Conservation (phyloP, 2,888 invertebrate species). For the Rhopalosiphum nymphaeae region DNA sequence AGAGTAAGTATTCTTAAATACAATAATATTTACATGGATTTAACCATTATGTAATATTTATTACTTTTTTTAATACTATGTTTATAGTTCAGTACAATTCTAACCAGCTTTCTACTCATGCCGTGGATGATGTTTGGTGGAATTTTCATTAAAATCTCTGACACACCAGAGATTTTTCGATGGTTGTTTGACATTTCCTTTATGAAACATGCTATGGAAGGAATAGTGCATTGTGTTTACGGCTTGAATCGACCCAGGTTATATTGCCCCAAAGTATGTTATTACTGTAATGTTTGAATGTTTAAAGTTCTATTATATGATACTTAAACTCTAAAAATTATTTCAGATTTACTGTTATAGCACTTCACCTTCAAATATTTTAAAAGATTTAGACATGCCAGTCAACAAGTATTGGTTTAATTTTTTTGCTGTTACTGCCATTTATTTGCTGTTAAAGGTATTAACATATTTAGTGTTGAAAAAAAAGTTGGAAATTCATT, state of each 20-base stretch:
- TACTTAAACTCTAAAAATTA: background rate
- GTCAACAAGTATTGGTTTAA: constrained; percentile 79
- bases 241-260: constrained; percentile 37
- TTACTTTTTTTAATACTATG: background rate
- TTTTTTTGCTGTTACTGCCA: constrained; percentile 76
- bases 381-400: constrained; percentile 81
- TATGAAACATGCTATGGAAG: constrained; percentile 77
- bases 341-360: constrained; percentile 78
- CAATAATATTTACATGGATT: background rate
- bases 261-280: constrained; percentile 46
- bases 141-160: constrained; percentile 87
- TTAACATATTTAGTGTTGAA: constrained; percentile 73
- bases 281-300: background rate
- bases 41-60: background rate
- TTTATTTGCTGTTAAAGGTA: constrained; percentile 77
- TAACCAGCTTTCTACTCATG: constrained; percentile 88
- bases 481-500: constrained; percentile 33
- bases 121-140: constrained; percentile 94
- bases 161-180: constrained; percentile 82
- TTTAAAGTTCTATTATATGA: background rate
- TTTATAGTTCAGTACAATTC: constrained; percentile 86
- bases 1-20: constrained; percentile 39
- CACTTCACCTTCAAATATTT: constrained; percentile 78
- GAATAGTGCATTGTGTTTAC: constrained; percentile 55
- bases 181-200: constrained; percentile 93